Percentiles rank a stretch among this genome's conserved stretches.
These are phyloP conservation scores for Sebastes taczanowskii DNA, from an alignment of 2,797 vertebrate genomes.

Conservation along the genomic window DNA sequence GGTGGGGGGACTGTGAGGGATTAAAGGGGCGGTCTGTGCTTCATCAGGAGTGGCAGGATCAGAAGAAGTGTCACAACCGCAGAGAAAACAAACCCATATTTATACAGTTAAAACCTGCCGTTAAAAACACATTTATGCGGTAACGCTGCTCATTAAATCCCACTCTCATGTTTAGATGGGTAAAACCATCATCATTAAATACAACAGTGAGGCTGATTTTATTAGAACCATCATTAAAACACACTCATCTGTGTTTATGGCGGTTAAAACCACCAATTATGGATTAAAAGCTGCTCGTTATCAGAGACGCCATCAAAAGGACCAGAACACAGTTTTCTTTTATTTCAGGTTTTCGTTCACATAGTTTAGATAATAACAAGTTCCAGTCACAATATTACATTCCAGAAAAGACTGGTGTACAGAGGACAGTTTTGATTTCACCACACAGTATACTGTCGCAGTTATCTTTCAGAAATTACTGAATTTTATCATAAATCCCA, in stretches of 20 bases:
- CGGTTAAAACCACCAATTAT: conserved; percentile 49
- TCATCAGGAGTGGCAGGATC: conserved; percentile 56
- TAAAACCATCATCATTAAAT: conserved; percentile 42
- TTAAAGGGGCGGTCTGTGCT: conserved; percentile 64
- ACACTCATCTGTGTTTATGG: conserved; percentile 46
- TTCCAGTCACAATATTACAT: neutral
- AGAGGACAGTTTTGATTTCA: neutral
- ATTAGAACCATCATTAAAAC: conserved; percentile 41
- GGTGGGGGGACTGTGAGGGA: conserved; percentile 11
- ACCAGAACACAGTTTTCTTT: neutral
- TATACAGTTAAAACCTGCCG: conserved; percentile 33
- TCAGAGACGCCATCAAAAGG: conserved; percentile 25
- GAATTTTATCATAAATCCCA: neutral
- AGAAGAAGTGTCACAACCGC: conserved; percentile 49
- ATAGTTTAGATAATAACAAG: neutral
- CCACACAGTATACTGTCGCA: neutral
- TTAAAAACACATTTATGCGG: conserved; percentile 48
- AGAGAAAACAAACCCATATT: conserved; percentile 62
- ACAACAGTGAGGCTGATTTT: conserved; percentile 35
- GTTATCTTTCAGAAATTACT: neutral
- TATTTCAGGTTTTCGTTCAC: neutral
- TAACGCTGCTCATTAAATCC: conserved; percentile 58
- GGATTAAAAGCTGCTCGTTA: conserved; percentile 18
- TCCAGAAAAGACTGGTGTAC: neutral
- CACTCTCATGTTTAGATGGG: conserved; percentile 30